Evolutionary conservation across 2,797 vertebrate genomes (phyloP).

Genomic region (Pseudochaenichthys georgianus): DNA sequence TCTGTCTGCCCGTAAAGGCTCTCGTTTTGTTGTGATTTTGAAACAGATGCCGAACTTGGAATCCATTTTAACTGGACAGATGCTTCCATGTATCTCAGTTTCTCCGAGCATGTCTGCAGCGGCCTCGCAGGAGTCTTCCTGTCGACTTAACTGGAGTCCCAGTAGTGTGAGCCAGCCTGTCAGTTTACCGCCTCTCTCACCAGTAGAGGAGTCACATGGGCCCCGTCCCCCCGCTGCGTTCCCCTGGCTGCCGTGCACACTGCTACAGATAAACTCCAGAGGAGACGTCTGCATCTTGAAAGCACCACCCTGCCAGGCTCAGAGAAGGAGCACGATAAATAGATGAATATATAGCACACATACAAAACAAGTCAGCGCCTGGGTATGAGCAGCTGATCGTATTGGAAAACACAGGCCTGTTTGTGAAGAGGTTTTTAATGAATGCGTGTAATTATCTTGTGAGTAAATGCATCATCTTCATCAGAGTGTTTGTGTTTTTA

Average conservation of each 20-base stretch:
- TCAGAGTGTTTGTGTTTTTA: constrained; percentile 56
- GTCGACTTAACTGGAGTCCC: constrained; percentile 72
- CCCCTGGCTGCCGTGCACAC: constrained; percentile 49
- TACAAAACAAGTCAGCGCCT: constrained; percentile 35
- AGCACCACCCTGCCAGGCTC: constrained; percentile 41
- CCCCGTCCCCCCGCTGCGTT: constrained; percentile 52
- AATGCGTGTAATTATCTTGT: constrained; percentile 52
- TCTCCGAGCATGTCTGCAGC: constrained; percentile 50
- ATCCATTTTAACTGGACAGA: constrained; percentile 52
- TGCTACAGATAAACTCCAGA: constrained; percentile 58
- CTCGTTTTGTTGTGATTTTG: constrained; percentile 23
- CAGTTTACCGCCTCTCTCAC: constrained; percentile 61
- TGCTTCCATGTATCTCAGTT: constrained; percentile 59
- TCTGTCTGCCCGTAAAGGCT: constrained; percentile 16
- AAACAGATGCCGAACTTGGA: constrained; percentile 43
- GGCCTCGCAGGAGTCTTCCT: constrained; percentile 70
- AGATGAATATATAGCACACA: constrained; percentile 47
- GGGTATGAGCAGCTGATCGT: constrained; percentile 31
- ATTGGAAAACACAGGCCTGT: constrained; percentile 33
- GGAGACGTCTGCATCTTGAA: constrained; percentile 62
- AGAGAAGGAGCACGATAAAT: constrained; percentile 51
- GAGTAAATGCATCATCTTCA: constrained; percentile 44
- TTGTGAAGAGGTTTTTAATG: constrained; percentile 52
- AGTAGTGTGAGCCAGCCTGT: constrained; percentile 61
- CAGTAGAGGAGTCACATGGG: constrained; percentile 68